A percentile compares a stretch with the other conserved stretches of the same genome.
phyloP scores from a whole-genome alignment of 1,140 invertebrate genomes.

The Pectinophora gossypiella region DNA sequence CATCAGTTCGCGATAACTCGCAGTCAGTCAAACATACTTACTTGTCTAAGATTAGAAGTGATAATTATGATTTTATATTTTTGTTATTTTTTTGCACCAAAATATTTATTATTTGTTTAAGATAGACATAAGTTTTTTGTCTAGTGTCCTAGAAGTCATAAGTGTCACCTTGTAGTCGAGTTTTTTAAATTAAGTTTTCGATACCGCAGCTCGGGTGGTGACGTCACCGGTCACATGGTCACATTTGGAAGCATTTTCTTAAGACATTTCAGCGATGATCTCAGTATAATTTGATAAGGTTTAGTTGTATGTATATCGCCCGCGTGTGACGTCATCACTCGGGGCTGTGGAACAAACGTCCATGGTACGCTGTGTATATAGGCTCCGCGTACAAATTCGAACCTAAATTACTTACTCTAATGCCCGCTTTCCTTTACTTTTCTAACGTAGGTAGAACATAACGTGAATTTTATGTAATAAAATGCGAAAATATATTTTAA shows the following conservation, averaged over 20 bases:
- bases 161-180: slow-evolving; percentile 67
- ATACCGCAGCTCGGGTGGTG: slow-evolving; percentile 46
- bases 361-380: slow-evolving; percentile 73
- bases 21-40: slow-evolving; percentile 48
- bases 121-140: slow-evolving; percentile 67
- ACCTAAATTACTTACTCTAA: slow-evolving; percentile 63
- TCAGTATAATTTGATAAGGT: slow-evolving; percentile 36
- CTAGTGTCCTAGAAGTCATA: slow-evolving; percentile 67
- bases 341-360: slow-evolving; percentile 64
- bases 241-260: slow-evolving; percentile 21
- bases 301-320: slow-evolving; percentile 29
- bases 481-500: slow-evolving; percentile 75
- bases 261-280: slow-evolving; percentile 37
- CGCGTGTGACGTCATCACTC: slow-evolving; percentile 32
- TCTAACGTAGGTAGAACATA: slow-evolving; percentile 72
- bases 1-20: slow-evolving; percentile 48
- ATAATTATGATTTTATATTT: slow-evolving; percentile 49
- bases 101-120: slow-evolving; percentile 59
- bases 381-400: slow-evolving; percentile 70
- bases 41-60: slow-evolving; percentile 45
- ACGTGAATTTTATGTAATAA: slow-evolving; percentile 75
- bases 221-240: slow-evolving; percentile 15
- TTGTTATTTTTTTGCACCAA: slow-evolving; percentile 64
- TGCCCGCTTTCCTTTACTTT: slow-evolving; percentile 66
- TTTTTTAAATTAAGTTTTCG: slow-evolving; percentile 67